Base-by-base conservation (phyloP, 2,797 vertebrate species). In the Oreochromis grahami region DNA sequence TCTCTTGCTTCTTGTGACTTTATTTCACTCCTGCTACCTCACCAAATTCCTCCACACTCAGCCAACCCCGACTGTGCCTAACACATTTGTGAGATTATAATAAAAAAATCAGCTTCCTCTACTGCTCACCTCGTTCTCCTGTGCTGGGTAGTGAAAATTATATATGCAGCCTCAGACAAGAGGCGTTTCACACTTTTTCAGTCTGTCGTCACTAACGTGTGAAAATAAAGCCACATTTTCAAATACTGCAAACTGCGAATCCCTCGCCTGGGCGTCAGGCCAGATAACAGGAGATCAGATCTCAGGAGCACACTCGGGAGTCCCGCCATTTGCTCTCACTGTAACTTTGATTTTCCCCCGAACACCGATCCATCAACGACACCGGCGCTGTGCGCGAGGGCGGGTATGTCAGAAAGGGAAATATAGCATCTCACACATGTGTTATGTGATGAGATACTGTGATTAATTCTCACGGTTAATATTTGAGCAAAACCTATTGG, bases 1-100 rank as follows among this genome's bases (percentile, higher is more conserved):
- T 52, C 41, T 77, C 88, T 74, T 79, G 70, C 51, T 36, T 65
- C 36, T 32, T 13, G 36, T 83, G 43, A 78, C 87, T 93, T 82
- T 78, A 79, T 92, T 79, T 88, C 52, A 88, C 94, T 87, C 88
- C 85, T 93, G 88, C 87, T 92, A 92, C 52, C 80, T 93, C 84
- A 89, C 83, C 80, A 70, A 91, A 96, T 93, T 94, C 91, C 91
- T 87, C 74, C 6, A 4, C 72, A 86, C 3, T 32, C 81, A 80
- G 85, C 84, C 90, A 65, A 77, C 83, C 86, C 78, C 3, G 41
- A 41, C 87, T 92, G 91, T 87, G 87, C 84, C 91, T 90, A 79
- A 76, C 91, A 90, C 90, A 94, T 93, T 90, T 93, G 91, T 86
- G 85, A 88, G 93, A 94, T 88, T 86, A 93, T 93, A 90, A 94